Percentiles rank a stretch among this genome's conserved stretches.
These are phyloP conservation scores for Drosophila subpulchrella DNA, from an alignment of 1,140 invertebrate genomes.

Conservation along the genomic window DNA sequence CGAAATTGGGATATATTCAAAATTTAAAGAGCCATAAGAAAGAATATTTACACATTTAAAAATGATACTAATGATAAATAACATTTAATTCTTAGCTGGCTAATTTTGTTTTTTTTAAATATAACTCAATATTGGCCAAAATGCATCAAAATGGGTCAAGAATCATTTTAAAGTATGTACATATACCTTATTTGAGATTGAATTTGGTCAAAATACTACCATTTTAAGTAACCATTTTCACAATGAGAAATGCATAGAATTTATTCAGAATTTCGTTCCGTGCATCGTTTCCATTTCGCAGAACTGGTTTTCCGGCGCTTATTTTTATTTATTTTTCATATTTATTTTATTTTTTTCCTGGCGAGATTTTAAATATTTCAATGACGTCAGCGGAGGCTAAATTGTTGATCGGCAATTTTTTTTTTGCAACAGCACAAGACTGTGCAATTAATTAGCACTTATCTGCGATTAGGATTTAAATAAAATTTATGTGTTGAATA, in stretches of 20 bases:
- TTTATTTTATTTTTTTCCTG: conserved; percentile 35
- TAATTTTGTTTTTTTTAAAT: too few species aligned
- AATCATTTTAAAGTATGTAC: too few species aligned
- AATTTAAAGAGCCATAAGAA: background rate
- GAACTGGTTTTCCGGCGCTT: conserved; percentile 41
- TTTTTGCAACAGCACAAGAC: conserved; percentile 17
- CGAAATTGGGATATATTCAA: background rate
- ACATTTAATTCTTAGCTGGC: too few species aligned
- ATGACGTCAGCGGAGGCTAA: conserved; percentile 40
- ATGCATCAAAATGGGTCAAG: background rate
- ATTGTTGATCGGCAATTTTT: conserved; percentile 26
- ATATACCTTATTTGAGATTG: too few species aligned
- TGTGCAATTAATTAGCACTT: conserved; percentile 45
- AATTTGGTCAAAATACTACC: too few species aligned
- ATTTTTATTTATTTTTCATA: conserved; percentile 46
- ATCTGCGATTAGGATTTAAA: conserved; percentile 11
- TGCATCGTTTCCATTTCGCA: conserved; percentile 23
- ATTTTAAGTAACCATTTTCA: too few species aligned
- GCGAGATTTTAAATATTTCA: conserved; percentile 43
- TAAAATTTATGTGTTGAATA: conserved; percentile 3
- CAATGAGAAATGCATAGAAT: too few species aligned
- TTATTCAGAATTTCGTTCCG: conserved; percentile 2
- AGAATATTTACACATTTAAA: too few species aligned
- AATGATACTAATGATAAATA: too few species aligned
- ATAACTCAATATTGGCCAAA: background rate